Evolutionary conservation across 2,888 invertebrate species (phyloP).

Genomic region (Pocota personata): DNA sequence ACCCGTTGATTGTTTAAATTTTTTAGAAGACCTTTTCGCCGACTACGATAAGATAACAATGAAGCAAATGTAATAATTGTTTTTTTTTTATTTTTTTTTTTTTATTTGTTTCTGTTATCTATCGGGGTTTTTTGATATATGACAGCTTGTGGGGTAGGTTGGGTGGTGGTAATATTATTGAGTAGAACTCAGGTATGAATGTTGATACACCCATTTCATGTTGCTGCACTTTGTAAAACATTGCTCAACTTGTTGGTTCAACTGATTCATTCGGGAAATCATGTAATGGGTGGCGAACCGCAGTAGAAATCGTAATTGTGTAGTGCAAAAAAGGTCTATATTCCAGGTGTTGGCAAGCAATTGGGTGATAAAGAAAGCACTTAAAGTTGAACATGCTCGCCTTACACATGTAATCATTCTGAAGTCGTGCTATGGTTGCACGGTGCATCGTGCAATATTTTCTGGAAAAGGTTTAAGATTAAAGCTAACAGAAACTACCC

Average conservation of each 20-base stretch:
- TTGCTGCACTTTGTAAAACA: not conserved
- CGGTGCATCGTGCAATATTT: no score
- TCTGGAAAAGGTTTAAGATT: no score
- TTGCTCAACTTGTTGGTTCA: no score
- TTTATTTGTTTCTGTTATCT: slow-evolving; percentile 37
- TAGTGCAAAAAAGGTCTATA: no score
- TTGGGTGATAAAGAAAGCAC: no score
- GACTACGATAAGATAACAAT: slow-evolving; percentile 39
- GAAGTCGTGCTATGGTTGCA: no score
- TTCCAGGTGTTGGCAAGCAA: no score
- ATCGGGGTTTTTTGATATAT: slow-evolving; percentile 7
- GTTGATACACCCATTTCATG: not conserved
- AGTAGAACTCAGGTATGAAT: not conserved
- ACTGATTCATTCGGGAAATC: not conserved
- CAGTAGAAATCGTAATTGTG: not conserved
- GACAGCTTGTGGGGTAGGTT: slow-evolving; percentile 27
- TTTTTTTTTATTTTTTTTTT: slow-evolving; percentile 31
- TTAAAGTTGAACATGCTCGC: no score
- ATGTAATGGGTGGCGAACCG: not conserved
- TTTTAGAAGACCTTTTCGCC: not conserved
- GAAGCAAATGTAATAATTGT: not conserved
- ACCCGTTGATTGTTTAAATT: slow-evolving; percentile 18
- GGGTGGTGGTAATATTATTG: not conserved
- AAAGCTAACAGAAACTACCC: no score
- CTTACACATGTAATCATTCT: no score